A percentile compares a stretch with the other conserved stretches of the same genome.
These are phyloP conservation scores for Gorsachius magnificus DNA, from an alignment of 2,797 vertebrate species.

Conservation along the genomic window DNA sequence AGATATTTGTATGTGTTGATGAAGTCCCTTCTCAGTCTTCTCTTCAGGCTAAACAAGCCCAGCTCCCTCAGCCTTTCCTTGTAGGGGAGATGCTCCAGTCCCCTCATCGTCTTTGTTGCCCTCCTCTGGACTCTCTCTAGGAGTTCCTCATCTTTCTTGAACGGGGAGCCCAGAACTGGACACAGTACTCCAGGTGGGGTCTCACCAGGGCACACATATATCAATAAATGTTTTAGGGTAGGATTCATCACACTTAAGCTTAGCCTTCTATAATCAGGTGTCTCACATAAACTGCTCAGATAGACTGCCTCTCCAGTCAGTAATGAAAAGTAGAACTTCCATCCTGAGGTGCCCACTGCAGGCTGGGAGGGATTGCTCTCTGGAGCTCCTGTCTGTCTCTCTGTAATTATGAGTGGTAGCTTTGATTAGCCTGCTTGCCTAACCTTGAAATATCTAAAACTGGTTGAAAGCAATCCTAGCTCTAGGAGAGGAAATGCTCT, in stretches of 20 bases:
- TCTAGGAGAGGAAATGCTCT: background rate
- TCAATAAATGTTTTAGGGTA: background rate
- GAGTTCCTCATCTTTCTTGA: no score
- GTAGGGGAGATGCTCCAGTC: no score
- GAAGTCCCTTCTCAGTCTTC: no score
- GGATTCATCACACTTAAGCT: background rate
- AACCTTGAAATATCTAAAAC: background rate
- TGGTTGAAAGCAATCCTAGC: background rate
- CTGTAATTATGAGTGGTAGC: background rate
- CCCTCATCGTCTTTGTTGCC: no score
- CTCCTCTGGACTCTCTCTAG: no score
- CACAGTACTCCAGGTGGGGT: no score
- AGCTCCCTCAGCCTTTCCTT: no score
- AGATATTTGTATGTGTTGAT: no score
- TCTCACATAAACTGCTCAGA: background rate
- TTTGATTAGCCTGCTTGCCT: background rate
- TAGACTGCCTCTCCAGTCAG: background rate
- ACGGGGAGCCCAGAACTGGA: no score
- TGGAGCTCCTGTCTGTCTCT: background rate
- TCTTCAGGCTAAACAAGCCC: no score
- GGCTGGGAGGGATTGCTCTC: background rate
- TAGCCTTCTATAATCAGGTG: background rate
- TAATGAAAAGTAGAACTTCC: background rate
- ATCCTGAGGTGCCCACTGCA: background rate
- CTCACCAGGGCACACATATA: background rate